Base-by-base conservation (phyloP, 1,140 invertebrate genomes). In the Micrasema longulum region DNA sequence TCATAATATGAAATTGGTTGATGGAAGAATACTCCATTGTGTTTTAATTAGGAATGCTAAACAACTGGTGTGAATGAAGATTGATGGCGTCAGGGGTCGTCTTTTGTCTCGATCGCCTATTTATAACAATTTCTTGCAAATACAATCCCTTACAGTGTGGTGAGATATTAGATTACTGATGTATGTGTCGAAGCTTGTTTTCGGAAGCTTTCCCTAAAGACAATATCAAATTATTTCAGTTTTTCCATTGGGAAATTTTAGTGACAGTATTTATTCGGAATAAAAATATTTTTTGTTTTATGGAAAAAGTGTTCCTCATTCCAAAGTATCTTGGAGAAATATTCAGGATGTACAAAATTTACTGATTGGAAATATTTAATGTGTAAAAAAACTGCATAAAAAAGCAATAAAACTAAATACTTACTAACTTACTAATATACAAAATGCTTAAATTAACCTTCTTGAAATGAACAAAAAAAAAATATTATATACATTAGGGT, bases 51-150 rank as follows among this genome's bases (percentile, higher is more conserved):
- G 22, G 50, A 53, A 26, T 35, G 22, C 23, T 31, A 35, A 22
- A 53, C 50, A 53, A 53, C n/a, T 45, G 23, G 26, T 22, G 0
- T n/a, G 50, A 53, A n/a, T 53, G 50, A n/a, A 53, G 50, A 53
- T 53, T 22, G 50, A 53, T 53, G n/a, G 2, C 50, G 26, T 26
- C 20, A 53, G 23, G 26, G 50, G 20, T 26, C 20, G 50, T 11
- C 50, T 26, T 53, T 35, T 26, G 23, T 53, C 18, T 53, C n/a
- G 2, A 5, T 45, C 12, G 3, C 11, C 41, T 16, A 45, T 45
- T 45, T n/a, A 45, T 53, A 53, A 23, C 22, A 11, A 52, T 7
- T 20, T 20, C 2, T 11, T 2, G 1, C 48, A 3, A 1, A n/a
- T 0, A 16, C 20, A 11, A 12, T 20, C 50, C 20, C 12, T 6